Conservation (phyloP, 2,113 vertebrate genomes). For the Fulica atra region DNA sequence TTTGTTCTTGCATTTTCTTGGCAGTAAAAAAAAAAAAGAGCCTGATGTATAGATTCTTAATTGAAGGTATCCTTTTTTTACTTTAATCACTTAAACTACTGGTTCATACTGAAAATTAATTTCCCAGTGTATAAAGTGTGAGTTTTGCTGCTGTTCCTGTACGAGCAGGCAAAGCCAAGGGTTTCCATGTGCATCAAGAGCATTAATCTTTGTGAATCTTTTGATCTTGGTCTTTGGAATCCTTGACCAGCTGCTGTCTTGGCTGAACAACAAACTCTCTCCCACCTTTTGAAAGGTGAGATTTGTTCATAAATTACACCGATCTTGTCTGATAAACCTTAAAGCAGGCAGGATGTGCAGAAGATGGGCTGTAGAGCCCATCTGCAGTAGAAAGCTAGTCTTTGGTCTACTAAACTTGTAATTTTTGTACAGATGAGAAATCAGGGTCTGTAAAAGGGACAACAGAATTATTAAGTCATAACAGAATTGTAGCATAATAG, state of each 20-base stretch:
- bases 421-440: background rate
- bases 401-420: background rate
- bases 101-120: background rate
- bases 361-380: background rate
- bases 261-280: background rate
- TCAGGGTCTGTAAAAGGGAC: background rate
- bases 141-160: background rate
- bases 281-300: background rate
- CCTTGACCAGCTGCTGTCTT: fast-evolving
- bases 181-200: fast-evolving
- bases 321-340: background rate
- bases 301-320: background rate
- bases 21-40: background rate
- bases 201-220: background rate
- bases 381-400: background rate
- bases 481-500: background rate
- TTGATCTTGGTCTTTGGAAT: background rate
- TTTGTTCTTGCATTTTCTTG: background rate
- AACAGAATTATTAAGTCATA: background rate
- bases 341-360: background rate
- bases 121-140: no score
- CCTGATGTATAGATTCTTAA: background rate
- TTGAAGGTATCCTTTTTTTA: background rate
- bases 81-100: background rate
- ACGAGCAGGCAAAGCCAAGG: background rate